These are phyloP conservation scores for Agonopterix alstromeriana DNA, from an alignment of 2,888 invertebrate species.

Conservation along the genomic window DNA sequence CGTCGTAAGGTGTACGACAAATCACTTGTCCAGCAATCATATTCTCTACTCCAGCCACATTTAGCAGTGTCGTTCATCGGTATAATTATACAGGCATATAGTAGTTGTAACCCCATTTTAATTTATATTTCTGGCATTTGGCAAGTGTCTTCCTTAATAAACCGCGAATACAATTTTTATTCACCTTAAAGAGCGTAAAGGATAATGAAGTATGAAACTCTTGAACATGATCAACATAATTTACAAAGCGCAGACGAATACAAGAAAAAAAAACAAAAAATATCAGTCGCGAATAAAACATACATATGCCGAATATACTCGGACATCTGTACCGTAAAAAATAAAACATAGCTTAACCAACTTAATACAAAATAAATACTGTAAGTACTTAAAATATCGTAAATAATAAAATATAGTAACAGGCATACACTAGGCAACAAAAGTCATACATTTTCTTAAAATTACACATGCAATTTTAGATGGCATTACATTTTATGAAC, in stretches of 20 bases:
- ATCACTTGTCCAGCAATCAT: too few species aligned
- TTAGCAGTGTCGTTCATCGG: too few species aligned
- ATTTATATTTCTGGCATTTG: too few species aligned
- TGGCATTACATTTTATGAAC: neutral
- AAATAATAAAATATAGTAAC: conserved; percentile 3
- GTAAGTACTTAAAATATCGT: conserved; percentile 56
- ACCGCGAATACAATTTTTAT: conserved; percentile 17
- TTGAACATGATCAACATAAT: too few species aligned
- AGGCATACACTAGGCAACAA: conserved; percentile 1
- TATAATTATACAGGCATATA: too few species aligned
- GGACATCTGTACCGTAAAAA: conserved; percentile 23
- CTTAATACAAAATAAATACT: conserved; percentile 73
- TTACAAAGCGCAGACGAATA: too few species aligned
- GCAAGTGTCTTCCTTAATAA: neutral
- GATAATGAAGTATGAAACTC: too few species aligned
- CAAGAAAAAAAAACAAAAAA: conserved; percentile 15
- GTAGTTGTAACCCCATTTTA: too few species aligned
- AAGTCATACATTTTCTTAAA: neutral
- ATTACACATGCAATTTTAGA: conserved; percentile 2
- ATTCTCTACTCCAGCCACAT: too few species aligned
- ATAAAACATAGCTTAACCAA: conserved; percentile 40
- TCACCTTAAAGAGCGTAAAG: too few species aligned
- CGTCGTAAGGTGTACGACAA: too few species aligned
- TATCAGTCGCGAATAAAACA: conserved; percentile 47
- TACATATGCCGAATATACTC: conserved; percentile 18